Conservation (phyloP, 2,888 invertebrate species). For the Hesperia comma region DNA sequence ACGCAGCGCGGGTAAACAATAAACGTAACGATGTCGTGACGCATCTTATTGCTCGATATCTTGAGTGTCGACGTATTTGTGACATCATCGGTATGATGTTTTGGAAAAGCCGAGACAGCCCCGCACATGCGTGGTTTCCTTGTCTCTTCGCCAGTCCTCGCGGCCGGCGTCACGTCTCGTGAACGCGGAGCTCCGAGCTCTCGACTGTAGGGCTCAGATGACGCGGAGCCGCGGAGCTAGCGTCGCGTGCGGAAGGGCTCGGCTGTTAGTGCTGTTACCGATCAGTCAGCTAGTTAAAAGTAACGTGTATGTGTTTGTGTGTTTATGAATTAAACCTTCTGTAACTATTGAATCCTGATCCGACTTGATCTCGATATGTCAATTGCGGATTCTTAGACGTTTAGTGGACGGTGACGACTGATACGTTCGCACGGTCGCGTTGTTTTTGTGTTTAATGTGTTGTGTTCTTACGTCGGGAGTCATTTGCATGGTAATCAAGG, state of each 20-base stretch:
- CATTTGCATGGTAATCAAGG: slow-evolving; percentile 65
- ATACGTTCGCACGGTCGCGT: slow-evolving; percentile 28
- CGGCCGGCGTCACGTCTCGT: slow-evolving; percentile 33
- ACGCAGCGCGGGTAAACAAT: neutral
- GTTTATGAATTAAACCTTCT: neutral
- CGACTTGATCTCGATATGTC: slow-evolving; percentile 5
- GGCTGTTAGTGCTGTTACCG: neutral
- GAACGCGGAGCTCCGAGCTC: slow-evolving; percentile 1
- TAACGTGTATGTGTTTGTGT: slow-evolving; percentile 24
- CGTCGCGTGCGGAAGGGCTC: slow-evolving; percentile 61
- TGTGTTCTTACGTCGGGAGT: slow-evolving; percentile 43
- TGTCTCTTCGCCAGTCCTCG: slow-evolving; percentile 53
- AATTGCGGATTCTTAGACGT: slow-evolving; percentile 1
- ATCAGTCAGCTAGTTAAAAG: slow-evolving; percentile 3
- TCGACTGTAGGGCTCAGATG: slow-evolving; percentile 54
- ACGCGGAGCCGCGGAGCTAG: slow-evolving; percentile 65
- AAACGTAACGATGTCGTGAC: slow-evolving; percentile 11
- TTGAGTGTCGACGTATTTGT: slow-evolving; percentile 21
- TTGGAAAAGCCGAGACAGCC: slow-evolving; percentile 64
- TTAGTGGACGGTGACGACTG: slow-evolving; percentile 11
- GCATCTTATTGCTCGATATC: slow-evolving; percentile 17
- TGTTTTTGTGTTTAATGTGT: slow-evolving; percentile 36
- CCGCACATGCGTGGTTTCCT: slow-evolving; percentile 76
- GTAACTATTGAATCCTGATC: neutral
- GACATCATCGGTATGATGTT: slow-evolving; percentile 51